Base-by-base conservation (phyloP, 2,113 vertebrate species). In the Microtus oregoni region DNA sequence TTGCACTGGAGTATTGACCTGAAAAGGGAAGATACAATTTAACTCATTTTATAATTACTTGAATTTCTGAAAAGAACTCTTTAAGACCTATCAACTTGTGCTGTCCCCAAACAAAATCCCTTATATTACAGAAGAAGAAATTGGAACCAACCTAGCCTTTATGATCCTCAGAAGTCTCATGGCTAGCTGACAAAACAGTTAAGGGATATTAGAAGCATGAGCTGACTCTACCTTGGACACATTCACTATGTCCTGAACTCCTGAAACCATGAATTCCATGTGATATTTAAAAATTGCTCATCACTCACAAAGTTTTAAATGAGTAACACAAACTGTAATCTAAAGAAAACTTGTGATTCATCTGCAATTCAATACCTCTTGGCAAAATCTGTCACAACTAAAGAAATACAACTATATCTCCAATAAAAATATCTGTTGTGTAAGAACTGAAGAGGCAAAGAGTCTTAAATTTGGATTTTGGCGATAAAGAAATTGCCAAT, bases 401-500 rank as follows among this genome's bases (percentile, higher is more conserved):
- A 75, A 93, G 68, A 88, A 90, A 61, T 92, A 81, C 30, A 94
- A 91, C 95, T 98, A 93, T 26, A n/a, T 97, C 70, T 89, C 61
- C 68, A 92, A 97, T 61, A 75, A 95, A 92, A 97, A 79, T 0
- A 15, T 97, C 98, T 94, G 89, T 98, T 96, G 70, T 72, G 86
- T 24, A 72, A 97, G 94, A 96, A 97, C 93, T 61, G 55, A 98
- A 99, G 94, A 98, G 98, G 98, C 96, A 98, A 97, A 87, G 88
- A 96, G 96, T 98, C 97, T 98, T 97, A 98, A 98, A 98, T 97
- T 98, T 97, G 97, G 95, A 98, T 98, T 98, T 98, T 99, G 98
- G 98, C 98, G 20, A 58, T 20, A 58, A 58, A 58, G 15, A 19
- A 19, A 58, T 58, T 58, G 55, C 55, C 55, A 19, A 58, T 58